A percentile compares a stretch with the other conserved stretches of the same genome.
Conservation (phyloP, 2,888 invertebrate species). For the Chironomus tentans region DNA sequence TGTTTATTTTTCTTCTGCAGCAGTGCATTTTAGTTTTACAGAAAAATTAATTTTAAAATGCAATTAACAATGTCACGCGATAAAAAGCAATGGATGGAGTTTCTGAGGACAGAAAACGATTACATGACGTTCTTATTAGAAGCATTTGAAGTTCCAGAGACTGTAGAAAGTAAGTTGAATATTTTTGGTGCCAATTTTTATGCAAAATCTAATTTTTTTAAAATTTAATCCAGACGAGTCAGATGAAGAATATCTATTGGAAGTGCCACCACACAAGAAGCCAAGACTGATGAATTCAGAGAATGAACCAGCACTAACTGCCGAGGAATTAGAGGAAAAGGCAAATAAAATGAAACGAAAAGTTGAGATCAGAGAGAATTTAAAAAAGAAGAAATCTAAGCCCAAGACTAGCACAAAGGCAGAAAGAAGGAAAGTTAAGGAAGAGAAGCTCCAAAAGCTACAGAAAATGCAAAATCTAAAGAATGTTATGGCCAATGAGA, state of each 20-base stretch:
- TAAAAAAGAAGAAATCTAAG: conserved; percentile 32
- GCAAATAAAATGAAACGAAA: conserved; percentile 39
- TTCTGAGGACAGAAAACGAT: conserved; percentile 33
- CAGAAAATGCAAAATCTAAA: conserved; percentile 36
- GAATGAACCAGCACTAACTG: conserved; percentile 26
- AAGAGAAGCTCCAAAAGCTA: conserved; percentile 34
- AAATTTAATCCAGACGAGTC: conserved; percentile 30
- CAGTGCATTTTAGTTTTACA: neutral
- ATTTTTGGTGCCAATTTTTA: neutral
- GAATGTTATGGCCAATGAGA: conserved; percentile 38
- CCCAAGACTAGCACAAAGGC: conserved; percentile 32
- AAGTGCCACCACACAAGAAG: conserved; percentile 31
- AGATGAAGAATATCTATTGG: conserved; percentile 35
- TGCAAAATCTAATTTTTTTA: neutral
- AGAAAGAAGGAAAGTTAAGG: conserved; percentile 37
- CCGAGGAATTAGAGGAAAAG: conserved; percentile 35
- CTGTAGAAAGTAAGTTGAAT: conserved; percentile 35
- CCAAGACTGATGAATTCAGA: conserved; percentile 25
- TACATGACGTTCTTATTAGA: conserved; percentile 35
- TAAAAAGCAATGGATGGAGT: conserved; percentile 28
- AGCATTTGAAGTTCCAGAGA: conserved; percentile 38
- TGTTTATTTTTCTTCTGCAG: neutral
- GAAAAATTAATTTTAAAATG: neutral
- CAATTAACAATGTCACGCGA: conserved; percentile 22
- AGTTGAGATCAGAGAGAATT: conserved; percentile 36